Percentiles rank a stretch among this genome's conserved stretches.
Evolutionary conservation across 2,797 vertebrate genomes (phyloP).

Genomic region (Ispidina picta): DNA sequence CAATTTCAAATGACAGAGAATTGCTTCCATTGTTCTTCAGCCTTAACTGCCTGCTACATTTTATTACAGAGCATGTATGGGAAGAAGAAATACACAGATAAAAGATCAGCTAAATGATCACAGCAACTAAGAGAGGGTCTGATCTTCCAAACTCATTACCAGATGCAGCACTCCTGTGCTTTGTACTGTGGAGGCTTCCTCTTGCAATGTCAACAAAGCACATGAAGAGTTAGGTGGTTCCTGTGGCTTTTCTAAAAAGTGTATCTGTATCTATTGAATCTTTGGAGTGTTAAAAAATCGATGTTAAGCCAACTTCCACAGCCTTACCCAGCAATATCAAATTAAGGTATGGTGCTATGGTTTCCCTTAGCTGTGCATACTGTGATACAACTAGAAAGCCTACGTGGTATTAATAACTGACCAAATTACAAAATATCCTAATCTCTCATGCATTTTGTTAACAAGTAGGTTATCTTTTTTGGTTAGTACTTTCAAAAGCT

Average conservation of each 20-base stretch:
- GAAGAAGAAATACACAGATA: not conserved
- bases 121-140: not conserved
- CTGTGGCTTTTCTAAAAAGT: not conserved
- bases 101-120: not conserved
- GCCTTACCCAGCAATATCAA: conserved; percentile 9
- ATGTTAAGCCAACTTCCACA: conserved; percentile 21
- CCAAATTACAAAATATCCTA: not conserved
- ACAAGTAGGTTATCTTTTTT: not conserved
- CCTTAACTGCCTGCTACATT: not conserved
- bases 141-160: not conserved
- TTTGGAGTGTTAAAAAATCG: conserved; percentile 1
- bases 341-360: conserved; percentile 26
- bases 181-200: not conserved
- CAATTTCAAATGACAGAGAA: not conserved
- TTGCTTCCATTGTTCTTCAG: not conserved
- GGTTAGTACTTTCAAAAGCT: not conserved
- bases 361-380: not conserved
- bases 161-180: not conserved
- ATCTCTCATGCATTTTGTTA: not conserved
- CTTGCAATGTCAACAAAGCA: not conserved
- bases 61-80: not conserved
- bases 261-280: conserved; percentile 3
- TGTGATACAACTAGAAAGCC: conserved; percentile 5
- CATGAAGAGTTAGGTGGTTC: not conserved
- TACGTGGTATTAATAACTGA: not conserved